A percentile compares a stretch with the other conserved stretches of the same genome.
Conservation (phyloP, 2,888 invertebrate genomes). For the Prenolepis imparis region DNA sequence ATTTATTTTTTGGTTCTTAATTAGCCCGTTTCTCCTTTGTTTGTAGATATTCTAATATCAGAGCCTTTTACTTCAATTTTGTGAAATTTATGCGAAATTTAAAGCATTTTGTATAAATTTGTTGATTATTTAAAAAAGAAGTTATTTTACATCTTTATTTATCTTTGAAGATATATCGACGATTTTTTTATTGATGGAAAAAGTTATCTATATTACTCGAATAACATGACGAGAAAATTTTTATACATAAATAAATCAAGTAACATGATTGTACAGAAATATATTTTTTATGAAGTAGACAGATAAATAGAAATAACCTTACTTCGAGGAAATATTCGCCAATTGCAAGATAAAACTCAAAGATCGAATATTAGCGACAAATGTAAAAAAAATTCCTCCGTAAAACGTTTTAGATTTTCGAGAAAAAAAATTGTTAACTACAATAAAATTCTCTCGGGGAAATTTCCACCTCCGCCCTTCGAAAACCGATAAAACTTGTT, state of each 20-base stretch:
- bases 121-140: no score
- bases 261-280: constrained; percentile 8
- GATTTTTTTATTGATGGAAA: not conserved
- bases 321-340: not conserved
- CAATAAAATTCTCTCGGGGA: not conserved
- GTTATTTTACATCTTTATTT: not conserved
- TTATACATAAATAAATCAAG: not conserved
- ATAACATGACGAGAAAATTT: not conserved
- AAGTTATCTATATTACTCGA: not conserved
- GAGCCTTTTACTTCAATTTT: no score
- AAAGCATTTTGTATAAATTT: not conserved
- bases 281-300: constrained; percentile 52
- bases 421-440: not conserved
- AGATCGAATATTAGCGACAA: not conserved
- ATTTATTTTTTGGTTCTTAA: not conserved
- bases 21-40: no score
- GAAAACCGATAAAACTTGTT: not conserved
- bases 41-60: no score
- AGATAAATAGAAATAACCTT: constrained; percentile 9
- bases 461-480: not conserved
- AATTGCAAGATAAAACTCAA: constrained; percentile 15
- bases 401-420: not conserved
- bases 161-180: not conserved
- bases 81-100: constrained; percentile 12
- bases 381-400: not conserved